Evolutionary conservation across 2,888 invertebrate genomes (phyloP).

Genomic region (Copidosoma aretas): DNA sequence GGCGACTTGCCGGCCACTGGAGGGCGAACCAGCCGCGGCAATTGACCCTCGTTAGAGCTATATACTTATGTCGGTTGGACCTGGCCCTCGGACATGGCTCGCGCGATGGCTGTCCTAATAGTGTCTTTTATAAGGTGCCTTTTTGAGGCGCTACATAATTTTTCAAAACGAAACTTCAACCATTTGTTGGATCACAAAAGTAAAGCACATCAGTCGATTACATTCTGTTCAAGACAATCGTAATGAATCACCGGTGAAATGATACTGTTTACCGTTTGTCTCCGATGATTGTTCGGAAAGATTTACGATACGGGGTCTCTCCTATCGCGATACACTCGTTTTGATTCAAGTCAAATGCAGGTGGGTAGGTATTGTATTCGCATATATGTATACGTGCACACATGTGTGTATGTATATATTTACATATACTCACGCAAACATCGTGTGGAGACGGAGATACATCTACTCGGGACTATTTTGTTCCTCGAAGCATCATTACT

Average conservation of each 20-base stretch:
- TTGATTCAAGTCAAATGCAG: conserved; percentile 5
- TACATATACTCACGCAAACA: conserved; percentile 18
- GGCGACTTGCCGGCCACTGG: too few relatives aligned
- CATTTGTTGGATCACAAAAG: too few relatives aligned
- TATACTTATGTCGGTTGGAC: conserved; percentile 27
- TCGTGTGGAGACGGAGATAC: conserved; percentile 1
- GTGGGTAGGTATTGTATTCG: background rate
- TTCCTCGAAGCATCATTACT: conserved; percentile 34
- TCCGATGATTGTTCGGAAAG: background rate
- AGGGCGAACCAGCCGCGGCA: conserved; percentile 10
- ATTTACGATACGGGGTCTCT: background rate
- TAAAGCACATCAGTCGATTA: too few relatives aligned
- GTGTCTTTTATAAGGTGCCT: too few relatives aligned
- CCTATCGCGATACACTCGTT: background rate
- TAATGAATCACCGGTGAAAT: too few relatives aligned
- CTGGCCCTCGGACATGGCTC: too few relatives aligned
- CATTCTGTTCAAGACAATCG: too few relatives aligned
- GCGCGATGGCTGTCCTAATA: background rate
- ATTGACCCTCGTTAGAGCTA: conserved; percentile 35
- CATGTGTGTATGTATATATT: too few relatives aligned
- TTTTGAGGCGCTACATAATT: too few relatives aligned
- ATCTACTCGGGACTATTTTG: conserved; percentile 20
- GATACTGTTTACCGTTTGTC: too few relatives aligned
- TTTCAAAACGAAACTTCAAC: too few relatives aligned
- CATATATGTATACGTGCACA: background rate